Conservation (phyloP, 2,797 vertebrate species). For the Falco cherrug region DNA sequence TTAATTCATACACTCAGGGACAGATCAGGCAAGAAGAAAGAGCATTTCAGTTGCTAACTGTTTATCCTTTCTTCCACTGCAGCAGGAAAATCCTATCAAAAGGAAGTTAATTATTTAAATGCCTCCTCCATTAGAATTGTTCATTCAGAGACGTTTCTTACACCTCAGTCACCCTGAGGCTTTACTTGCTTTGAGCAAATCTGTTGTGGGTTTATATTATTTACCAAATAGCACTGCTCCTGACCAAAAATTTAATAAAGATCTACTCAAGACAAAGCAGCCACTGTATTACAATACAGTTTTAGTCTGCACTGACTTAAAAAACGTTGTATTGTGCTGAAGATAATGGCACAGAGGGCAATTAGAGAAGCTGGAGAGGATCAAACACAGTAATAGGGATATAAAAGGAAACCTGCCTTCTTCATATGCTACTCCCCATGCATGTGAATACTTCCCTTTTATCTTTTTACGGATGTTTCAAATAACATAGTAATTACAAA, state of each 20-base stretch:
- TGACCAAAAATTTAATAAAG: constrained; percentile 1
- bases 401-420: constrained; percentile 40
- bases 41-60: not conserved
- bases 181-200: constrained; percentile 10
- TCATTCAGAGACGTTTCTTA: constrained; percentile 23
- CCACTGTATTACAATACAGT: not conserved
- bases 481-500: constrained; percentile 55
- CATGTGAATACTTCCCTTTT: constrained; percentile 23
- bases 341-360: not conserved
- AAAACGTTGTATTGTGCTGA: not conserved
- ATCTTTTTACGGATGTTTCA: constrained; percentile 31
- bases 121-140: not conserved
- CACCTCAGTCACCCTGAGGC: constrained; percentile 1
- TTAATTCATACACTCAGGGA: not conserved
- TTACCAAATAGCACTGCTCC: not conserved
- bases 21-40: not conserved
- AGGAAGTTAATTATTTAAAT: constrained; percentile 55
- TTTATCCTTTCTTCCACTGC: constrained; percentile 19
- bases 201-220: constrained; percentile 1
- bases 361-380: constrained; percentile 29
- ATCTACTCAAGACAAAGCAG: constrained; percentile 1
- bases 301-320: constrained; percentile 12
- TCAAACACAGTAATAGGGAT: constrained; percentile 33
- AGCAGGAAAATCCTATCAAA: constrained; percentile 35
- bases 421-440: not conserved